Evolutionary conservation across 2,797 vertebrate species (phyloP).

Genomic region (Acanthurus lineatus): DNA sequence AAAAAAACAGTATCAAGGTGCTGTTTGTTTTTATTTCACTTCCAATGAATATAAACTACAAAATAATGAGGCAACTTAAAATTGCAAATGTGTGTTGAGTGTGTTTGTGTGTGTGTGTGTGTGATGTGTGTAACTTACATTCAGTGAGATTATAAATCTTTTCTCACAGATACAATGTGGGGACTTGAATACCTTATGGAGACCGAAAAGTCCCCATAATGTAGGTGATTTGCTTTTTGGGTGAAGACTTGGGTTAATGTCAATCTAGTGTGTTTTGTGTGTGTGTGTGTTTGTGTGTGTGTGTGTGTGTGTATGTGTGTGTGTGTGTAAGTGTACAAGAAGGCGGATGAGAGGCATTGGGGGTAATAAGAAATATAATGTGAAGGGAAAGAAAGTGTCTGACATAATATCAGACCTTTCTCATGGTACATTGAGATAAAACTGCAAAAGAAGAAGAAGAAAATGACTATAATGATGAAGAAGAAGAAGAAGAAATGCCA

Average conservation of each 20-base stretch:
- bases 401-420: constrained; percentile 33
- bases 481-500: not conserved
- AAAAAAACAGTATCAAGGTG: not conserved
- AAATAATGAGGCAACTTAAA: constrained; percentile 38
- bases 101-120: not conserved
- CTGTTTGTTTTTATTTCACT: constrained; percentile 41
- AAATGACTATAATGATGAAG: not conserved
- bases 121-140: not conserved
- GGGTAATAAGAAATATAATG: constrained; percentile 31
- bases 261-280: not conserved
- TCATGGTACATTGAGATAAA: constrained; percentile 23
- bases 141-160: too few species aligned
- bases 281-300: constrained; percentile 11
- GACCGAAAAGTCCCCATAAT: too few species aligned
- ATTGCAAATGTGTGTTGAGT: constrained; percentile 28
- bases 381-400: constrained; percentile 19
- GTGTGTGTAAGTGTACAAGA: not conserved
- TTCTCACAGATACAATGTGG: too few species aligned
- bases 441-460: constrained; percentile 13
- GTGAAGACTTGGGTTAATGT: too few species aligned
- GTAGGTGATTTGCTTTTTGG: too few species aligned
- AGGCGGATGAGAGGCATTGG: not conserved
- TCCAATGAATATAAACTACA: constrained; percentile 26
- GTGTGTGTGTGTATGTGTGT: constrained; percentile 7
- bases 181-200: too few species aligned